Conservation (phyloP, 2,888 invertebrate genomes). For the Meghimatium bilineatum region DNA sequence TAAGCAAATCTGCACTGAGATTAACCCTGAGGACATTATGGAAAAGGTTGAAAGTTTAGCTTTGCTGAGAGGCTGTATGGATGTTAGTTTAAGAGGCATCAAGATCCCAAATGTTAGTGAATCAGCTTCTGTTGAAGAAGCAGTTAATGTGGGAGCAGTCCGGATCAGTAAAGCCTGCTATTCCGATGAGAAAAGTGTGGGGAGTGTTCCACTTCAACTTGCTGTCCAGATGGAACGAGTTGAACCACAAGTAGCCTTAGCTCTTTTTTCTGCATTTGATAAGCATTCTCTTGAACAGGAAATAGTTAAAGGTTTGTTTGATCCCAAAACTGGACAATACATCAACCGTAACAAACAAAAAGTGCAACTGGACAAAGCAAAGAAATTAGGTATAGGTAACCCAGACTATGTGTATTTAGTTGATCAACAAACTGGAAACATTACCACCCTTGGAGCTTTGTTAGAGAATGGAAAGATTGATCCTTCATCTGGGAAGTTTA, state of each 20-base stretch:
- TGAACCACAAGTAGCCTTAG: slow-evolving; percentile 63
- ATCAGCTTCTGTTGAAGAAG: slow-evolving; percentile 81
- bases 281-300: slow-evolving; percentile 74
- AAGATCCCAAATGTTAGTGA: slow-evolving; percentile 87
- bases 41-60: slow-evolving; percentile 64
- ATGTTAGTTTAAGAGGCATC: slow-evolving; percentile 81
- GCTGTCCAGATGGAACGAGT: slow-evolving; percentile 68
- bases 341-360: slow-evolving; percentile 75
- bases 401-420: slow-evolving; percentile 72
- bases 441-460: slow-evolving; percentile 67
- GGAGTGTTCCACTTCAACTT: slow-evolving; percentile 62
- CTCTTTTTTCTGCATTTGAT: slow-evolving; percentile 71
- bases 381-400: slow-evolving; percentile 78
- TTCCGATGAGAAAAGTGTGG: slow-evolving; percentile 59
- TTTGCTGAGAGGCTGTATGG: slow-evolving; percentile 76
- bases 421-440: slow-evolving; percentile 68
- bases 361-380: slow-evolving; percentile 85
- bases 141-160: slow-evolving; percentile 65
- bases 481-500: slow-evolving; percentile 79
- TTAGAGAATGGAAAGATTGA: slow-evolving; percentile 81
- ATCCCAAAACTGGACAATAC: slow-evolving; percentile 77
- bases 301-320: slow-evolving; percentile 74
- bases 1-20: slow-evolving; percentile 43
- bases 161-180: slow-evolving; percentile 65
- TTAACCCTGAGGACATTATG: slow-evolving; percentile 58